Evolutionary conservation across 2,113 vertebrate species (phyloP), one percentile per base, ranked within the genome.

Genomic region (Brachirus orientalis): DNA sequence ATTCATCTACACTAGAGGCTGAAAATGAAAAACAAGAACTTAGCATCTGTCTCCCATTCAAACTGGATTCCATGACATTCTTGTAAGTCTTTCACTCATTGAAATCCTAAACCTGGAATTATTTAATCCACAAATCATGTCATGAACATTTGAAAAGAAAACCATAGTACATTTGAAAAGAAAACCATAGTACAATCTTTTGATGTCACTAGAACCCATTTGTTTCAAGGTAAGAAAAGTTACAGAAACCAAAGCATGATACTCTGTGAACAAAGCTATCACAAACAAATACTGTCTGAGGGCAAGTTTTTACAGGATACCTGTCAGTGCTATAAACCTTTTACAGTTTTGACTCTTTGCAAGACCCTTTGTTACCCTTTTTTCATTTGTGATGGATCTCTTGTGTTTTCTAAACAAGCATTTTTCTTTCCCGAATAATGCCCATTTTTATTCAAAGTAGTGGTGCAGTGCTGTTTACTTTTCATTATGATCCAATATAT

Each of bases 21-120:
- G 3, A 58, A 75, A 80, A 77, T 69, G 47, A 64, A 70, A 80
- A 83, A 69, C 2, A 20, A 85, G 41, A 61, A 74, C 10, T 75
- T 52, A 63, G 52, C 40, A 61, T 66, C 40, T 61, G 37, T 41
- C 17, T 76, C 28, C 57, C 56, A 38, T 36, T 54, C 14, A 11
- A 14, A 51, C 28, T 19, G 58, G 7, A 8, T 75, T 8, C 51
- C 37, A 53, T 48, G 48, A 69, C 55, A 67, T 55, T 53, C 20
- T 68, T 72, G 43, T 50, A 66, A 77, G 28, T 47, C 16, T 13
- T 17, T 65, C 59, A 36, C 53, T 79, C 56, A 47, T 38, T 73
- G 59, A 22, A 77, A 65, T 72, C 64, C 22, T 47, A 43, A 47
- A 18, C 22, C 58, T 63, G n/a, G 41, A 73, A 68, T 64, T 46